phyloP scores from a whole-genome alignment of 1,140 invertebrate species.

The Akabosia matsudoensis region DNA sequence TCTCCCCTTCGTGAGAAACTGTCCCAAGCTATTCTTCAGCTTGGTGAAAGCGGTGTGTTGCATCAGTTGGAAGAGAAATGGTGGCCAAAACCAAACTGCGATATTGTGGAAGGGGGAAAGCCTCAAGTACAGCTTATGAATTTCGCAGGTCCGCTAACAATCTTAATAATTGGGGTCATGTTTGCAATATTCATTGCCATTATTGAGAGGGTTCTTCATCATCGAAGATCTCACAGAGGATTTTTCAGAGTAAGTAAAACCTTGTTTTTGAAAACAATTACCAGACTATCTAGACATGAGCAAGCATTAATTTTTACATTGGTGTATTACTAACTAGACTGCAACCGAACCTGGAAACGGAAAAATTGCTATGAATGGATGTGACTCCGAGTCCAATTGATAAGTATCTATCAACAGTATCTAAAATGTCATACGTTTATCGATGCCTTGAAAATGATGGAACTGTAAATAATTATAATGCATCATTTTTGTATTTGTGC shows the following conservation, averaged over 20 bases:
- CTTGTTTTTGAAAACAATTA: too few species aligned
- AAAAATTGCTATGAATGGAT: slow-evolving; percentile 45
- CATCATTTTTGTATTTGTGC: not conserved
- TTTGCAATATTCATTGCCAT: slow-evolving; percentile 44
- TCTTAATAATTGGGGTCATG: slow-evolving; percentile 42
- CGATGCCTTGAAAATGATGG: too few species aligned
- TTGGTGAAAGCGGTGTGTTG: slow-evolving; percentile 43
- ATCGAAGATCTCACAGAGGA: slow-evolving; percentile 44
- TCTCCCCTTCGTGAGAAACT: slow-evolving; percentile 42
- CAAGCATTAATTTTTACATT: not conserved
- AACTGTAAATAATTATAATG: too few species aligned
- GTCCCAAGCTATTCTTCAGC: slow-evolving; percentile 39
- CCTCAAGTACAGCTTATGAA: slow-evolving; percentile 40
- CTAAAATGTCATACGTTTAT: too few species aligned
- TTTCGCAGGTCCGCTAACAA: slow-evolving; percentile 43
- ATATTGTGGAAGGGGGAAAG: slow-evolving; percentile 14
- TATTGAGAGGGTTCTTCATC: slow-evolving; percentile 41
- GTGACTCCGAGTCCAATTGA: slow-evolving; percentile 35
- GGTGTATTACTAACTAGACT: slow-evolving; percentile 37
- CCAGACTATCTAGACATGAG: not conserved
- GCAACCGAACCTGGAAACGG: slow-evolving; percentile 40
- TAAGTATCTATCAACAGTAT: too few species aligned
- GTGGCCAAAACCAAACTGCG: slow-evolving; percentile 34
- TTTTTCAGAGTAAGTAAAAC: slow-evolving; percentile 43
- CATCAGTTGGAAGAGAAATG: slow-evolving; percentile 44